Evolutionary conservation across 2,113 vertebrate species (phyloP).

Genomic region (Phalacrocorax pelagicus): DNA sequence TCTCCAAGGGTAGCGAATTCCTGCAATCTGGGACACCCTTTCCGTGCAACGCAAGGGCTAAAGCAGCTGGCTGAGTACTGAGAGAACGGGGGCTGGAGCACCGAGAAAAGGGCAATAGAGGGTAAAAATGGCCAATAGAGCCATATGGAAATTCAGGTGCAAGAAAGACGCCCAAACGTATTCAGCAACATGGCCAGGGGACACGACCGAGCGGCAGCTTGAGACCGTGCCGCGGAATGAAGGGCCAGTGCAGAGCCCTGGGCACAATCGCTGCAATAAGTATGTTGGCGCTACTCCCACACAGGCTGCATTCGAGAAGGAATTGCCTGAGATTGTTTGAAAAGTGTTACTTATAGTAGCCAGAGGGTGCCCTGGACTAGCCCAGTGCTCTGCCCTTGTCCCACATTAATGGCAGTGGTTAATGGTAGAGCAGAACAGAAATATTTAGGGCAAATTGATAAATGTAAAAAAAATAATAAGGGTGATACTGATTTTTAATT

Average conservation of each 20-base stretch:
- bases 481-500: background rate
- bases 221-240: rapidly evolving
- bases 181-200: background rate
- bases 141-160: background rate
- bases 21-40: background rate
- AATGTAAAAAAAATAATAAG: background rate
- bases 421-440: background rate
- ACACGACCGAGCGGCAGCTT: background rate
- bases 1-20: background rate
- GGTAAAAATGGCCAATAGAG: background rate
- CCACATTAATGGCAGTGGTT: background rate
- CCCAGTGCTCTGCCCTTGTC: background rate
- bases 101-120: rapidly evolving
- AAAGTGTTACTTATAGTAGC: background rate
- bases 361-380: background rate
- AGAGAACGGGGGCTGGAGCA: background rate
- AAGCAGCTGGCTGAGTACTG: background rate
- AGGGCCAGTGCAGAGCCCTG: background rate
- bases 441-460: background rate
- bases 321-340: background rate
- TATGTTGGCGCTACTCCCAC: background rate
- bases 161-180: background rate
- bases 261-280: background rate
- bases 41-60: background rate
- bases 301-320: background rate